phyloP scores from a whole-genome alignment of 2,888 invertebrate genomes.

The Lasioglossum figueresi region DNA sequence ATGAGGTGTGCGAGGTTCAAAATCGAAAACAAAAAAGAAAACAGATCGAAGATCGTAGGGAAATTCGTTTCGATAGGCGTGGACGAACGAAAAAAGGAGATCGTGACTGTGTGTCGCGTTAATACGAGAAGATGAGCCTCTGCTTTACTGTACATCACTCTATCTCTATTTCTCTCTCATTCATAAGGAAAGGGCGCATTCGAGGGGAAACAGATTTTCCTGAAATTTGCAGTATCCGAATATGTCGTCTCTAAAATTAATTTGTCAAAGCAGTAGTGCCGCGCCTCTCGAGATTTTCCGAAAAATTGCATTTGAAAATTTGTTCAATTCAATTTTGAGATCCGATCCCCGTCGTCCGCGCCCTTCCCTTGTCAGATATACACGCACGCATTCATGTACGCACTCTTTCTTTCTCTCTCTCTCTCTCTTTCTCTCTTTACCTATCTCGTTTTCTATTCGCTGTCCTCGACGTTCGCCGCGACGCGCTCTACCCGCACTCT shows the following conservation, averaged over 20 bases:
- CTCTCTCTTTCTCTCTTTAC: constrained; percentile 26
- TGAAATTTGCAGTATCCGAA: no score
- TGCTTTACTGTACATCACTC: neutral
- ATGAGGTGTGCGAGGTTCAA: constrained; percentile 4
- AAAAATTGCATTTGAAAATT: no score
- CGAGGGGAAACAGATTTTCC: no score
- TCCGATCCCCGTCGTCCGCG: no score
- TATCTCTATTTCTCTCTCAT: neutral
- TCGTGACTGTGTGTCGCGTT: constrained; percentile 27
- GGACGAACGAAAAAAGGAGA: constrained; percentile 19
- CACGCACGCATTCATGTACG: neutral
- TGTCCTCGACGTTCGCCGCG: constrained; percentile 17
- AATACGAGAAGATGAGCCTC: constrained; percentile 15
- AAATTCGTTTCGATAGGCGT: neutral
- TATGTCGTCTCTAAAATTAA: no score
- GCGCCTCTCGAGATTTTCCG: no score
- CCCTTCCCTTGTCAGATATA: neutral
- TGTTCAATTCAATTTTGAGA: no score
- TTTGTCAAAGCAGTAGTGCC: no score
- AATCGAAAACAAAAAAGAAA: neutral
- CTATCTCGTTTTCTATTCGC: constrained; percentile 35
- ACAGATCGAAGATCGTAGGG: neutral
- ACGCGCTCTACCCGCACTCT: constrained; percentile 43
- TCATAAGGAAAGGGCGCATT: no score
- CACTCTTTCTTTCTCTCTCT: neutral